These are phyloP conservation scores for Lepas anatifera DNA, from an alignment of 2,888 invertebrate genomes.

Conservation along the genomic window DNA sequence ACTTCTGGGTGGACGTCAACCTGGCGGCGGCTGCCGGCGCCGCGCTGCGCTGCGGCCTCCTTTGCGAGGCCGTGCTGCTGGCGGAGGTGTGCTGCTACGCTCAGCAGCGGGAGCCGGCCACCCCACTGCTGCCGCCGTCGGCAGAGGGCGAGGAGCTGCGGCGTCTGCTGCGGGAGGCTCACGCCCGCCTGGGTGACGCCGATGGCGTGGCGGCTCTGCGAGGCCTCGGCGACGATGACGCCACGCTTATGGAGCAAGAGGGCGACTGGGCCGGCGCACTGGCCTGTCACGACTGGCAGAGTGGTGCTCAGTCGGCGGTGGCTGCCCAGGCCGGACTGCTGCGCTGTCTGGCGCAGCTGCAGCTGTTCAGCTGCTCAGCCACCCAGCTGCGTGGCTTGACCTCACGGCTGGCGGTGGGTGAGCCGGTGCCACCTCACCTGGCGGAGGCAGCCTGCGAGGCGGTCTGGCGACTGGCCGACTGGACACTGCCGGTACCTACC, in stretches of 20 bases:
- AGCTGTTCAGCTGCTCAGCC: neutral
- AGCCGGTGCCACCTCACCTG: neutral
- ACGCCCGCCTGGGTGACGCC: neutral
- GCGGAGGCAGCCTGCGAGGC: neutral
- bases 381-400: neutral
- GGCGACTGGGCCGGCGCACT: neutral
- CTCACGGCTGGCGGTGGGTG: neutral
- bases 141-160: neutral
- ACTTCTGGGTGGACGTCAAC: neutral
- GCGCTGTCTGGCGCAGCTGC: neutral
- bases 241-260: neutral
- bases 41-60: neutral
- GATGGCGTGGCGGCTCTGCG: neutral
- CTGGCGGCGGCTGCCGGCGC: neutral
- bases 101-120: neutral
- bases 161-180: neutral
- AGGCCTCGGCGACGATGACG: neutral
- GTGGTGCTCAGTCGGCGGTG: too few relatives aligned
- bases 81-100: slow-evolving; percentile 6
- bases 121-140: neutral
- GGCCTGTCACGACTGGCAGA: neutral
- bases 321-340: neutral
- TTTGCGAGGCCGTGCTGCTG: slow-evolving; percentile 1
- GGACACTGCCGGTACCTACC: neutral
- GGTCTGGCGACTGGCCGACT: slow-evolving; percentile 10